Evolutionary conservation across 2,797 vertebrate species (phyloP), one percentile per base, ranked within the genome.

Genomic region (Oryzias dopingdopingensis): DNA sequence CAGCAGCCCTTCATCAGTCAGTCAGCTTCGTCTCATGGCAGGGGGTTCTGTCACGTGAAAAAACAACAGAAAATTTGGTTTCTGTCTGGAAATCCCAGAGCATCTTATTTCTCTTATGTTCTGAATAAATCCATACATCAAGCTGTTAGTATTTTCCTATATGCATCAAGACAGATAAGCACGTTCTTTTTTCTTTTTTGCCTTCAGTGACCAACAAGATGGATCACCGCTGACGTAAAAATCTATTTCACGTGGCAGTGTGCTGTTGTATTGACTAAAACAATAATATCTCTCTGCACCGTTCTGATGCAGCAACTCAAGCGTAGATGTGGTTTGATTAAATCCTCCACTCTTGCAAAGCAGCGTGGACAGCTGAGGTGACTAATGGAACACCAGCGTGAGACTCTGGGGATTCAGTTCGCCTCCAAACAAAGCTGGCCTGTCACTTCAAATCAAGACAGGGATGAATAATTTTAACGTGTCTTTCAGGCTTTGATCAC

Each of bases 1-100:
- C 44, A 53, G 17, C 54, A 46, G 49, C 74, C 42, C 64, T 67
- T 75, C 70, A 72, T 68, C 77, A 58, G 61, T 74, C 74, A 65
- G 8, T 37, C 32, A 10, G 10, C 32, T 3, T 37, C 32, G 10
- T 37, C 32, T 32, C 8, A 32, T 32, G 24, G 29, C 29, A 12
- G 8, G 29, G 26, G 26, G 6, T 32, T 32, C 10, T 14, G 42
- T 63, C 55, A 61, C 57, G 49, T 74, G 69, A 57, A 52, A 44
- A 63, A 49, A 29, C 24, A 20, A 23, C 50, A 49, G 59, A 42
- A 52, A 49, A 32, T 66, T 74, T 63, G 24, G 26, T 65, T 41
- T 64, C 49, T 5, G 57, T 52, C 45, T n/a, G 17, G 56, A 81
- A 72, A 72, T 53, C 47, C 4, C 48, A 76, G 22, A 14, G 45